Evolutionary conservation across 1,140 invertebrate species (phyloP).

Genomic region (Nephila pilipes): DNA sequence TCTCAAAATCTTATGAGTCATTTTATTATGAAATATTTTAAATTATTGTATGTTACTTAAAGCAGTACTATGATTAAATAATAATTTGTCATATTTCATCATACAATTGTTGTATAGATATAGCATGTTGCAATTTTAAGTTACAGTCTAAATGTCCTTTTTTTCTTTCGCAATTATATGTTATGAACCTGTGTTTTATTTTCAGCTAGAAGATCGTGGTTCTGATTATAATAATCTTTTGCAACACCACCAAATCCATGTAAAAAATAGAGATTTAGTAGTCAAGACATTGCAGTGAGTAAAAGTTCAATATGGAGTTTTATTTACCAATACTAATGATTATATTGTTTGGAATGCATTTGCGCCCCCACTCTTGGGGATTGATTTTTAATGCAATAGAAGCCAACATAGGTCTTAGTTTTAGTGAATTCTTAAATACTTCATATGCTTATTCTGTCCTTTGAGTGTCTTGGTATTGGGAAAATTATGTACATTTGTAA

Average conservation of each 20-base stretch:
- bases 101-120: not conserved
- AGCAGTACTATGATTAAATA: not conserved
- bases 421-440: too few species aligned
- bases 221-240: constrained; percentile 91
- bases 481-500: too few species aligned
- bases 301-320: not conserved
- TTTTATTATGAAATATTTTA: too few species aligned
- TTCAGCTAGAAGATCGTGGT: constrained; percentile 85
- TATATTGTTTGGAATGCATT: too few species aligned
- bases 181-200: constrained; percentile 14
- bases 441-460: too few species aligned
- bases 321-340: too few species aligned
- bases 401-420: too few species aligned
- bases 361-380: too few species aligned
- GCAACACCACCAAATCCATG: constrained; percentile 89
- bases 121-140: not conserved
- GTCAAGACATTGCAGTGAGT: constrained; percentile 85
- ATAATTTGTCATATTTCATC: not conserved
- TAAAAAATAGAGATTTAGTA: constrained; percentile 87
- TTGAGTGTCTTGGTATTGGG: too few species aligned
- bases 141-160: not conserved
- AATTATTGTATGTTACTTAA: not conserved
- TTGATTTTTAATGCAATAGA: too few species aligned
- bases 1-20: too few species aligned
- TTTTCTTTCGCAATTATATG: too few species aligned